Evolutionary conservation across 1,140 invertebrate species (phyloP), one percentile per base, ranked within the genome.

Genomic region (Drosophila bifasciata): DNA sequence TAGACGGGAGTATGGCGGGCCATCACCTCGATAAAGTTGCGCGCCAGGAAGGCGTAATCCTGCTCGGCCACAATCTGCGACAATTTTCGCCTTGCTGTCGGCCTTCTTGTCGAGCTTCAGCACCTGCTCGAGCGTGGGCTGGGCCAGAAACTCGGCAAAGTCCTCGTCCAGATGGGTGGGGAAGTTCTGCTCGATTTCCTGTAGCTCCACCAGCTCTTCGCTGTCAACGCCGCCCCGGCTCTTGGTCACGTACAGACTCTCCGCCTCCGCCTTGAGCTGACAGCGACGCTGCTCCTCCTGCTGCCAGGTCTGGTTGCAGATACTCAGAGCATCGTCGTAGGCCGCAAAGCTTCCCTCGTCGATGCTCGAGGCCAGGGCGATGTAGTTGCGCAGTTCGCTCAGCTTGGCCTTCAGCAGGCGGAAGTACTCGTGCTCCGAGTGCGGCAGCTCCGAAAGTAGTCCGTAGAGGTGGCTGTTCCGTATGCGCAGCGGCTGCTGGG

Each of bases 221-320:
- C 95, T 94, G 84, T 94, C 92, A 25, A 93, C 92, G 66, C 94
- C 93, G 50, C 93, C 94, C 79, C 93, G 93, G 0, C 93, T 94
- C 93, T 96, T 97, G 28, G 95, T 96, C 59, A 95, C 94, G 92
- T 97, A 99, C 8, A 98, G 90, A 76, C 94, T 95, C 49, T 97
- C 95, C 56, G 97, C 94, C 76, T 97, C 95, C 36, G 93, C 93
- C 67, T 96, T 94, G 69, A 94, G 94, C 69, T 93, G 92, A 69
- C 95, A 93, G 19, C 93, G 93, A 45, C 94, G 93, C 53, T 94
- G 93, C 79, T 97, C 94, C 66, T 97, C 95, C 44, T 94, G 93
- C 79, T 94, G 94, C 97, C 97, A 99, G 0, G 94, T 92, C 13
- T 93, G 84, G 0, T 96, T 94, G 32, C 96, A 90, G 2, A 91